Conservation (phyloP, 1,140 invertebrate species). For the Lineus longissimus region DNA sequence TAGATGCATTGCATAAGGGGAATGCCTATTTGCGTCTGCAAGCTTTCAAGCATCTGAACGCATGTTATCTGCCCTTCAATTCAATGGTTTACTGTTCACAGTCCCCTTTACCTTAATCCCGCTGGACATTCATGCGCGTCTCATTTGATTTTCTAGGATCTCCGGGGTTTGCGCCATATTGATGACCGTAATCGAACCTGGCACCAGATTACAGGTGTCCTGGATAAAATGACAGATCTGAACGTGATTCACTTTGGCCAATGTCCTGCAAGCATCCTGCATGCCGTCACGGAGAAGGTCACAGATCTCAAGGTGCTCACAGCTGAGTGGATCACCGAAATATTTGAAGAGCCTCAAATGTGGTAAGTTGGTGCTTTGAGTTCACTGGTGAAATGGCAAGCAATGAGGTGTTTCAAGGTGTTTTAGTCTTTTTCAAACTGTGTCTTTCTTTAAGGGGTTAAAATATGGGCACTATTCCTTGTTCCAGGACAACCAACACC, state of each 20-base stretch:
- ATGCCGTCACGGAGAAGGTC: slow-evolving; percentile 27
- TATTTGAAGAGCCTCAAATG: slow-evolving; percentile 21
- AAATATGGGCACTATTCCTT: background rate
- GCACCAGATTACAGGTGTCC: slow-evolving; percentile 26
- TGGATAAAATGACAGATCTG: slow-evolving; percentile 23
- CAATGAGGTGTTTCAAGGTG: slow-evolving; percentile 2
- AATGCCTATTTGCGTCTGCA: no score
- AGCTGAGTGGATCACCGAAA: slow-evolving; percentile 31
- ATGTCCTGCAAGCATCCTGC: slow-evolving; percentile 31
- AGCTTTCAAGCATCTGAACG: no score
- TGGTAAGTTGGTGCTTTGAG: slow-evolving; percentile 23
- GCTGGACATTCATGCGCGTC: no score
- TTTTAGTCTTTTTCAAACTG: background rate
- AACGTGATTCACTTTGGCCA: slow-evolving; percentile 29
- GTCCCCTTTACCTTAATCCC: no score
- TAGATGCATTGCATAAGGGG: no score
- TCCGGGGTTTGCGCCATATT: slow-evolving; percentile 22
- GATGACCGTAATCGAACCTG: slow-evolving; percentile 27
- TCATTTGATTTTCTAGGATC: slow-evolving; percentile 9
- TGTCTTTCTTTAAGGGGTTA: background rate
- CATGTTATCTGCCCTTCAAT: no score
- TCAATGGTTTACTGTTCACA: no score
- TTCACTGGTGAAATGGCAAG: background rate
- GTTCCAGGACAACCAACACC: slow-evolving; percentile 25
- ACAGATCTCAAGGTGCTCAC: slow-evolving; percentile 25